These are phyloP conservation scores for Sinella curviseta DNA, from an alignment of 1,140 invertebrate species.

Conservation along the genomic window DNA sequence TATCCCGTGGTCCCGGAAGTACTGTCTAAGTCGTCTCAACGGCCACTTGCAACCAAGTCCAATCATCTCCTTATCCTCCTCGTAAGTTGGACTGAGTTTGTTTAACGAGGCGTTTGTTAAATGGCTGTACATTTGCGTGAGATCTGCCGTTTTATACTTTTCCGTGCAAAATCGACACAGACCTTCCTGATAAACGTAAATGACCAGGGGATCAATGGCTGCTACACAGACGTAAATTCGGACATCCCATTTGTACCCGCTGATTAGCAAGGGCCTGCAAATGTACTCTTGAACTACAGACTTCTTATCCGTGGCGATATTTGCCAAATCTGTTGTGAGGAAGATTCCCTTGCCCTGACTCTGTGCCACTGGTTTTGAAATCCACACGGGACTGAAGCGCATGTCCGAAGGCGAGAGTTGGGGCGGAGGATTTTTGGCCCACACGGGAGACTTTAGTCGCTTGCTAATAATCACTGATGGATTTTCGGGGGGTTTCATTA, in stretches of 20 bases:
- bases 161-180: conserved; percentile 80
- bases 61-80: conserved; percentile 74
- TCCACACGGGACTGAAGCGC: conserved; percentile 64
- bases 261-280: conserved; percentile 78
- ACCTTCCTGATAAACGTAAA: conserved; percentile 80
- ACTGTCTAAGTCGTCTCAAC: conserved; percentile 74
- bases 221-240: conserved; percentile 80
- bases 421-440: neutral
- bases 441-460: neutral
- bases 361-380: conserved; percentile 80
- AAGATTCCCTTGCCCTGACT: conserved; percentile 82
- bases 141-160: conserved; percentile 77
- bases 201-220: conserved; percentile 75
- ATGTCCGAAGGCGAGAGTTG: conserved; percentile 32
- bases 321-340: conserved; percentile 75
- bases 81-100: conserved; percentile 75
- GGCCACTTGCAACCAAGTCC: conserved; percentile 78
- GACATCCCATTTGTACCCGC: conserved; percentile 86
- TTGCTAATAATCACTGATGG: neutral
- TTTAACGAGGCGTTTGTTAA: conserved; percentile 85
- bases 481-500: neutral
- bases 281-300: conserved; percentile 77
- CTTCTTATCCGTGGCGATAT: conserved; percentile 67
- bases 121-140: conserved; percentile 84
- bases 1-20: conserved; percentile 62